A percentile compares a stretch with the other conserved stretches of the same genome.
Evolutionary conservation across 2,888 invertebrate species (phyloP).

Genomic region (Merodon equestris): DNA sequence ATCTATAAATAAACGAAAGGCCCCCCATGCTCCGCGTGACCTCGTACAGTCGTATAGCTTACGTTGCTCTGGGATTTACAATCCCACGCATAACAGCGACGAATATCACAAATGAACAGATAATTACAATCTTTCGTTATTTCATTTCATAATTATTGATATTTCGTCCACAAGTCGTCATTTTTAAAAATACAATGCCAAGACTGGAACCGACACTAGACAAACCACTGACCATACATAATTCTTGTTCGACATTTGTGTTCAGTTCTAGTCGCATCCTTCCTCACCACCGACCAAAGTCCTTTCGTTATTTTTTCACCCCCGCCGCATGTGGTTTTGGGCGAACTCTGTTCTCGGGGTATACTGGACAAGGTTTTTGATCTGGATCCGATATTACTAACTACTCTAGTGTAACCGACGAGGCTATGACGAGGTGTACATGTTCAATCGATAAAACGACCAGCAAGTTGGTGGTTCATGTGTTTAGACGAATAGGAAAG

Average conservation of each 20-base stretch:
- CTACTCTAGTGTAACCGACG: not conserved
- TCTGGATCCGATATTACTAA: too few relatives aligned
- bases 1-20: too few relatives aligned
- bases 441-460: constrained; percentile 63
- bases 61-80: too few relatives aligned
- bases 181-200: constrained; percentile 31
- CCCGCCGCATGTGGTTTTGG: constrained; percentile 6
- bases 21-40: too few relatives aligned
- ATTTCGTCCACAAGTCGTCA: not conserved
- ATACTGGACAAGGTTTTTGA: too few relatives aligned
- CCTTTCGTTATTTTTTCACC: constrained; percentile 59
- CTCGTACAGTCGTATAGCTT: too few relatives aligned
- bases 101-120: too few relatives aligned
- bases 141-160: too few relatives aligned
- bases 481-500: constrained; percentile 12
- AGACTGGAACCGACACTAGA: not conserved
- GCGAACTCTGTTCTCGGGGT: too few relatives aligned
- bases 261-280: constrained; percentile 16
- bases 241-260: constrained; percentile 38
- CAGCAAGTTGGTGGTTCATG: constrained; percentile 42
- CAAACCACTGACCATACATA: constrained; percentile 11
- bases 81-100: too few relatives aligned
- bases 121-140: too few relatives aligned
- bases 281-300: constrained; percentile 30
- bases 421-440: constrained; percentile 7